A percentile compares a stretch with the other conserved stretches of the same genome.
Conservation (phyloP, 2,797 vertebrate species). For the Sardinella longiceps region DNA sequence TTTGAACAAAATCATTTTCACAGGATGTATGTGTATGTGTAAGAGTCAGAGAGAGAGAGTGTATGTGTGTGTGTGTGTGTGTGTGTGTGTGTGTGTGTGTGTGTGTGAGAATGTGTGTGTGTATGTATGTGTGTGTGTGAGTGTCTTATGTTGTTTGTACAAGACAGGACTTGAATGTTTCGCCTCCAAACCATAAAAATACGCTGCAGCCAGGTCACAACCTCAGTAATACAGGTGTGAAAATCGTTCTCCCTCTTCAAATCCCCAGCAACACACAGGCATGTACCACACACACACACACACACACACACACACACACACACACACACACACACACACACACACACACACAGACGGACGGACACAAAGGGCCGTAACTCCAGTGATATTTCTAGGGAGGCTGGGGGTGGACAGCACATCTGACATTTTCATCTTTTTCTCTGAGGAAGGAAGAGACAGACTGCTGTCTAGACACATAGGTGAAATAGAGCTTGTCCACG, state of each 20-base stretch:
- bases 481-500: neutral
- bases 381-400: neutral
- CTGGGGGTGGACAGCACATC: neutral
- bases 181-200: neutral
- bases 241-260: neutral
- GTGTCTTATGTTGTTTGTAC: too few species aligned
- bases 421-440: neutral
- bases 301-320: slow-evolving; percentile 26
- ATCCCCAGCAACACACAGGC: neutral
- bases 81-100: too few species aligned
- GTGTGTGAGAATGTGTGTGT: too few species aligned
- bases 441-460: neutral
- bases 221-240: neutral
- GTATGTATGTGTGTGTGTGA: too few species aligned
- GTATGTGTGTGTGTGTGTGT: too few species aligned
- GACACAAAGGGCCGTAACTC: neutral
- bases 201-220: neutral
- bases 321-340: neutral
- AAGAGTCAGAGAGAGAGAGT: too few species aligned
- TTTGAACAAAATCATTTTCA: too few species aligned
- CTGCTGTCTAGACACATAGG: slow-evolving; percentile 6
- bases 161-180: neutral
- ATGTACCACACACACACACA: neutral
- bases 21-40: too few species aligned
- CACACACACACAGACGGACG: slow-evolving; percentile 28